A percentile compares a stretch with the other conserved stretches of the same genome.
phyloP scores from a whole-genome alignment of 1,140 invertebrate species.

The Drosophila mauritiana region DNA sequence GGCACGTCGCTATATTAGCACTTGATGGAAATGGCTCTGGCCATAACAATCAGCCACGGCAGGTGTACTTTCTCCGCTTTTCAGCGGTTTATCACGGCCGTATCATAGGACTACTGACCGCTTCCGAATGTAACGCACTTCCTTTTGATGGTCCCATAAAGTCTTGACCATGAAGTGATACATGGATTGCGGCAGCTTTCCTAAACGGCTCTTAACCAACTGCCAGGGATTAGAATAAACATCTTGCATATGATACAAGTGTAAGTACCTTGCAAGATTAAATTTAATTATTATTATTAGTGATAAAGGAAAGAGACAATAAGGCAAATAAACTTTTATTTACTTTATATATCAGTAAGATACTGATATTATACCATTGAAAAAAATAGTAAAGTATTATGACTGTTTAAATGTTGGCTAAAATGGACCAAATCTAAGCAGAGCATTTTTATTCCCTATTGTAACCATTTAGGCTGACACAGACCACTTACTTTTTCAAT shows the following conservation, averaged over 20 bases:
- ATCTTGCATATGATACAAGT: not conserved
- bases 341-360: no score
- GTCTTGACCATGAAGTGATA: not conserved
- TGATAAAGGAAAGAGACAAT: no score
- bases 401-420: no score
- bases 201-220: not conserved
- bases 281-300: no score
- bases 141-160: constrained; percentile 8
- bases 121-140: constrained; percentile 3
- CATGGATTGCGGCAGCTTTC: not conserved
- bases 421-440: no score
- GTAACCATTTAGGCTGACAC: not conserved
- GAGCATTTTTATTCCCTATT: no score
- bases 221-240: not conserved
- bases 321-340: no score
- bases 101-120: constrained; percentile 28
- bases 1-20: constrained; percentile 55
- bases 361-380: no score
- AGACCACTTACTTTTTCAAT: not conserved
- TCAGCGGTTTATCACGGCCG: constrained; percentile 15
- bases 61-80: constrained; percentile 33
- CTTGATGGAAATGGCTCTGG: constrained; percentile 35
- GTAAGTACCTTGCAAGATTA: no score
- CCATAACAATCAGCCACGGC: constrained; percentile 54
- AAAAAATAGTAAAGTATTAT: no score